Evolutionary conservation across 2,113 vertebrate species (phyloP).

Genomic region (Aptenodytes patagonicus): DNA sequence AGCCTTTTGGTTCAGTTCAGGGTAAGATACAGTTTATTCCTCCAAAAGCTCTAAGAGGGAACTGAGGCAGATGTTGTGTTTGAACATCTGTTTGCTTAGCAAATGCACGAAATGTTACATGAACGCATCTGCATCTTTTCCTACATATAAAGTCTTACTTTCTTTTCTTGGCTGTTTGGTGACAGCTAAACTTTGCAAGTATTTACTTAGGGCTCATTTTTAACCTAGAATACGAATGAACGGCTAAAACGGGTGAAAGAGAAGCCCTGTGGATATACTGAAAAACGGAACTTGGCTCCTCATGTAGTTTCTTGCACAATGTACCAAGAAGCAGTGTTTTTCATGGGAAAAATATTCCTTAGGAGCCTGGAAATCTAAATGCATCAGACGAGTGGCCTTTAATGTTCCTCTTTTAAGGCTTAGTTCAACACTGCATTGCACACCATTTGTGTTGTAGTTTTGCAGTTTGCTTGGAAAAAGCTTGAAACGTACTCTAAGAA

Average conservation of each 20-base stretch:
- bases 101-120: neutral
- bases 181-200: neutral
- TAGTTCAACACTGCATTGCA: neutral
- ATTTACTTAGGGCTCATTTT: neutral
- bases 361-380: neutral
- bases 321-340: neutral
- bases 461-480: conserved; percentile 31
- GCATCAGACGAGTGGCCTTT: neutral
- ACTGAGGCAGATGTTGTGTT: neutral
- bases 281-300: neutral
- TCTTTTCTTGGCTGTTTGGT: neutral
- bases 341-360: neutral
- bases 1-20: neutral
- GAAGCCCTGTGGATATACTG: neutral
- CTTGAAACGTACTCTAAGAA: neutral
- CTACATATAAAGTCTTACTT: neutral
- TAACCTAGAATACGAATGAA: neutral
- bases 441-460: conserved; percentile 7
- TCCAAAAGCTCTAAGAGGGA: neutral
- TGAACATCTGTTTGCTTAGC: neutral
- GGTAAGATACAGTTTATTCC: neutral
- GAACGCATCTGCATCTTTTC: neutral
- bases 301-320: neutral
- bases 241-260: neutral
- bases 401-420: neutral